Evolutionary conservation across 2,797 vertebrate species (phyloP).

Genomic region (Parotocinclus haroldoi): DNA sequence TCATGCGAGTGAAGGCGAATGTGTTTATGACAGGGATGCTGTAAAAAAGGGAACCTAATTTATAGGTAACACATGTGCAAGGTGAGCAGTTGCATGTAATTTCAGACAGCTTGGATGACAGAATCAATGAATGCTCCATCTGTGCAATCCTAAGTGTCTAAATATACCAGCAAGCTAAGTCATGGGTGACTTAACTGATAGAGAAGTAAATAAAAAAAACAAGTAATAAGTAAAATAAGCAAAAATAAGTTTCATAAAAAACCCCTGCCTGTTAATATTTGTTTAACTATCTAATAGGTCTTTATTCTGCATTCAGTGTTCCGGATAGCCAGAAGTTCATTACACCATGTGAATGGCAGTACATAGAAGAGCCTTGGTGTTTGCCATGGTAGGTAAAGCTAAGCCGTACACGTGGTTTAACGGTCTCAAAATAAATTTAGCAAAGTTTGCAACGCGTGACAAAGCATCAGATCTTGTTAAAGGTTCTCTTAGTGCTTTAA

Average conservation of each 20-base stretch:
- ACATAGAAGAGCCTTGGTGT: no score
- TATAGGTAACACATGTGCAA: constrained; percentile 16
- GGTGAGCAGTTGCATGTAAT: constrained; percentile 18
- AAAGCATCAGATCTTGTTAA: constrained; percentile 5
- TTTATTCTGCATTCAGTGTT: no score
- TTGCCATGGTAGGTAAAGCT: no score
- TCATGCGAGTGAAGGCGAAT: neutral
- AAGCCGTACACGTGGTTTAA: no score
- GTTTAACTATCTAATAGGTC: no score
- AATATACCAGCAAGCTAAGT: neutral
- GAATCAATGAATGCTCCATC: constrained; percentile 22
- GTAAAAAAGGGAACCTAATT: neutral
- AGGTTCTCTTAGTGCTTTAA: constrained; percentile 1
- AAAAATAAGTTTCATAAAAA: no score
- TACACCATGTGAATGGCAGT: no score
- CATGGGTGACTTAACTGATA: neutral
- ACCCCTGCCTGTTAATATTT: no score
- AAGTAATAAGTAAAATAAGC: neutral
- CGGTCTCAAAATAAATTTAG: neutral
- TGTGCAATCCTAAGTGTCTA: neutral
- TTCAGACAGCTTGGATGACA: constrained; percentile 19
- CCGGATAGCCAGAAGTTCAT: no score
- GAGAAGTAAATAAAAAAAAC: neutral
- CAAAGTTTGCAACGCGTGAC: constrained; percentile 6
- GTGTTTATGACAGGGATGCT: neutral